A percentile compares a stretch with the other conserved stretches of the same genome.
These are phyloP conservation scores for Cyprinodon tularosa DNA, from an alignment of 2,113 vertebrate genomes.

Conservation along the genomic window DNA sequence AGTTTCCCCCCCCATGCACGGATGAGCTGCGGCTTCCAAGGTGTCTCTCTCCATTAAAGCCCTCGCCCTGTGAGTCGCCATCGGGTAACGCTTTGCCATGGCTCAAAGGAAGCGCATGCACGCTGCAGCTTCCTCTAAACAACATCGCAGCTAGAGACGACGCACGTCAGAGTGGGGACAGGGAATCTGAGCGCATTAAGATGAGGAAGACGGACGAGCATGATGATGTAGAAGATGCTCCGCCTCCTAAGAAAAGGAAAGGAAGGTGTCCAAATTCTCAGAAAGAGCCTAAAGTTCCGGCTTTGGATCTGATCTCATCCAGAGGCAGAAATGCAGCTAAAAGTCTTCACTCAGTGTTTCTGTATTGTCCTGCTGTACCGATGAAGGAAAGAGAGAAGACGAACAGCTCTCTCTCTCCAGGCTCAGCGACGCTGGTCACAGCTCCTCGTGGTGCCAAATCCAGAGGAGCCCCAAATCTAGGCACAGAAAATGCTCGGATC, in stretches of 20 bases:
- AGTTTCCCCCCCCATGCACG: slow-evolving; percentile 14
- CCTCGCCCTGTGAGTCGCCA: neutral
- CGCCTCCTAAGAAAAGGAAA: slow-evolving; percentile 15
- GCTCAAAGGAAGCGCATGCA: slow-evolving; percentile 31
- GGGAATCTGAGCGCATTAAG: neutral
- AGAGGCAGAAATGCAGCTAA: slow-evolving; percentile 3
- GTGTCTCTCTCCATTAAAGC: slow-evolving; percentile 69
- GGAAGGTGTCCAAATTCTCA: neutral
- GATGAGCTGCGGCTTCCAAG: slow-evolving; percentile 56
- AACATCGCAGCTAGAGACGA: neutral
- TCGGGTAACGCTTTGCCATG: slow-evolving; percentile 13
- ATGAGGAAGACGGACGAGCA: neutral
- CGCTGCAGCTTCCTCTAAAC: slow-evolving; percentile 43
- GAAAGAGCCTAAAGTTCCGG: neutral
- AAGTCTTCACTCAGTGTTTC: slow-evolving; percentile 41
- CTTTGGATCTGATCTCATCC: neutral
- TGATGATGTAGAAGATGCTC: neutral
- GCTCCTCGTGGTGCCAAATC: neutral
- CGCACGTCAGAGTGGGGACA: neutral
- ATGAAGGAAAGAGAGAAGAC: slow-evolving; percentile 24
- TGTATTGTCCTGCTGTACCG: slow-evolving; percentile 56
- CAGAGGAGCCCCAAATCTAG: neutral
- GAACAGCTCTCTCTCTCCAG: rapidly evolving
- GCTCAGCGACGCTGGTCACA: neutral
- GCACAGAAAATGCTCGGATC: neutral